Evolutionary conservation across 2,888 invertebrate genomes (phyloP), one percentile per base, ranked within the genome.

Genomic region (Tipula helvola): DNA sequence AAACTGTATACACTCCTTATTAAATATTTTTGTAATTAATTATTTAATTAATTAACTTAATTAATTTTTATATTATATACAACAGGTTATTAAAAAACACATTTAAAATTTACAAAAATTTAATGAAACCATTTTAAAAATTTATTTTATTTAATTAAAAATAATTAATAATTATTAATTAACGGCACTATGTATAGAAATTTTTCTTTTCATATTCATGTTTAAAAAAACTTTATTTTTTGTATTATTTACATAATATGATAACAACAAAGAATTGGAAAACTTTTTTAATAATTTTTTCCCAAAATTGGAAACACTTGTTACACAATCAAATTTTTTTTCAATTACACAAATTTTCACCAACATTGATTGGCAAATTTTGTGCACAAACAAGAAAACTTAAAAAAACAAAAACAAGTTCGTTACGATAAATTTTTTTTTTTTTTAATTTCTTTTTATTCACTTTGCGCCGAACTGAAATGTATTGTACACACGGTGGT

Each of bases 61-160:
- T 71, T 71, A 28, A 52, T 52, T n/a, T 52, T n/a, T 52, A 52
- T 71, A 28, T 12, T 71, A 28, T 28, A 28, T 28, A 71, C 71
- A 71, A 71, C 71, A 71, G 71, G 71, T 71, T 71, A 71, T 71
- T 71, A 71, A 71, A 71, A 71, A 71, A 71, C 71, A 71, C 71
- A 71, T 28, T 71, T 71, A 71, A 71, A 71, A 71, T 71, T 71
- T 71, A 71, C 71, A 71, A 52, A 57, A 71, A 28, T 71, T 71
- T 28, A 71, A 28, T 18, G 28, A 28, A 71, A 18, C 71, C 28
- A 28, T 71, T 71, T 71, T 28, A 71, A 57, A 57, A 57, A 57
- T 57, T 57, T 57, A 57, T 57, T 57, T 57, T 52, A 13, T 10
- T 28, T 10, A 71, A 71, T 71, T 71, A 71, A 71, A 71, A 71